Evolutionary conservation across 1,140 invertebrate species (phyloP).

Genomic region (Drosophila littoralis): DNA sequence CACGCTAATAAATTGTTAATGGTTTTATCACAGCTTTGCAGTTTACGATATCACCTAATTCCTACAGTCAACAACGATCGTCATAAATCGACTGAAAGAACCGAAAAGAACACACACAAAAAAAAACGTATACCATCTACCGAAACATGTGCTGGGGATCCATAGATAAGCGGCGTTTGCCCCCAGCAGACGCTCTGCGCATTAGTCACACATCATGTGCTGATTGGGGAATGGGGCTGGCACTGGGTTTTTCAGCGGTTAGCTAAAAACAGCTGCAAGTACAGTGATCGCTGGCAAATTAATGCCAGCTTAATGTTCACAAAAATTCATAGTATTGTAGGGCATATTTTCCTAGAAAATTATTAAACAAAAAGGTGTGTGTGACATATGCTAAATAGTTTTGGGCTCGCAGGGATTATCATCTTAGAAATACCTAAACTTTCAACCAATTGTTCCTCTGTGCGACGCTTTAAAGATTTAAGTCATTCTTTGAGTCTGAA

Average conservation of each 20-base stretch:
- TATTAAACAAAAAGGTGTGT: too few species aligned
- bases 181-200: conserved; percentile 29
- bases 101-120: conserved; percentile 17
- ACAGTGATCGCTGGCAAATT: background rate
- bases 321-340: too few species aligned
- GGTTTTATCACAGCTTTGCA: conserved; percentile 76
- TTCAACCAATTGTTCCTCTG: too few species aligned
- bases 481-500: too few species aligned
- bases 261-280: background rate
- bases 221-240: background rate
- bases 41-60: conserved; percentile 64
- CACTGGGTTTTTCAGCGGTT: background rate
- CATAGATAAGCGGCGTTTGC: conserved; percentile 64
- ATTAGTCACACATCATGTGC: conserved; percentile 51
- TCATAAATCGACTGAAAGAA: conserved; percentile 48
- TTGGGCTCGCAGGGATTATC: too few species aligned
- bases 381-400: too few species aligned
- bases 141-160: background rate
- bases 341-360: too few species aligned
- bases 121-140: conserved; percentile 1
- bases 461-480: too few species aligned
- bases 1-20: conserved; percentile 80
- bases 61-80: conserved; percentile 30
- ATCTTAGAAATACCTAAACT: too few species aligned
- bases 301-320: too few species aligned